Percentiles rank a stretch among this genome's conserved stretches.
Evolutionary conservation across 1,140 invertebrate genomes (phyloP).

Genomic region (Anastatus disparis): DNA sequence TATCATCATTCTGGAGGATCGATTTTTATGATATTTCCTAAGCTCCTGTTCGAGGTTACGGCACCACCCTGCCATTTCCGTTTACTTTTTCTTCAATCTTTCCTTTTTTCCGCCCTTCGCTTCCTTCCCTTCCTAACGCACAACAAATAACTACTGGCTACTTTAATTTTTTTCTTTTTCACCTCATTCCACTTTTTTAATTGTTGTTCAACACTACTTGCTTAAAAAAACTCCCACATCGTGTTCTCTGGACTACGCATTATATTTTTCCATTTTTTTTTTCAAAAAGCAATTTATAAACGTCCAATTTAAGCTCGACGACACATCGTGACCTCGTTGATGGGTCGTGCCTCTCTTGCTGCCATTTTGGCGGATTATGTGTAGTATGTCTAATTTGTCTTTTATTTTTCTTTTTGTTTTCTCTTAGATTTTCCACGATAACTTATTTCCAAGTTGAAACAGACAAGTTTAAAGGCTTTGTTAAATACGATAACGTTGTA

Average conservation of each 20-base stretch:
- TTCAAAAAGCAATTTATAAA: too few relatives aligned
- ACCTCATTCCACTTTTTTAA: background rate
- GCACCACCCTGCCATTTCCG: too few relatives aligned
- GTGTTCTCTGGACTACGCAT: background rate
- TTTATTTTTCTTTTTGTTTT: background rate
- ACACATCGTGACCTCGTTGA: background rate
- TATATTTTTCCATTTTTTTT: too few relatives aligned
- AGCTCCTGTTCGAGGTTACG: too few relatives aligned
- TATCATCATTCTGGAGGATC: too few relatives aligned
- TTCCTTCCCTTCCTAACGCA: background rate
- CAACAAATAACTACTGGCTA: background rate
- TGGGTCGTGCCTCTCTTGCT: background rate
- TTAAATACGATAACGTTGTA: background rate
- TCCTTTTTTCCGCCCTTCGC: too few relatives aligned
- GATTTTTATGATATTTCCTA: too few relatives aligned
- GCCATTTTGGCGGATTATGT: background rate
- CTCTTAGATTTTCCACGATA: background rate
- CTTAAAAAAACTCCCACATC: background rate
- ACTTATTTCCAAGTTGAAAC: background rate
- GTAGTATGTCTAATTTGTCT: background rate
- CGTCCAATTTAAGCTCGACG: too few relatives aligned
- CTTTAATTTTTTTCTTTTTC: background rate
- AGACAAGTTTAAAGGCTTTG: background rate
- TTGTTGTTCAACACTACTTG: background rate
- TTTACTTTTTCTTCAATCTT: too few relatives aligned